Evolutionary conservation across 2,113 vertebrate species (phyloP), one percentile per base, ranked within the genome.

Genomic region (Burhinus oedicnemus): DNA sequence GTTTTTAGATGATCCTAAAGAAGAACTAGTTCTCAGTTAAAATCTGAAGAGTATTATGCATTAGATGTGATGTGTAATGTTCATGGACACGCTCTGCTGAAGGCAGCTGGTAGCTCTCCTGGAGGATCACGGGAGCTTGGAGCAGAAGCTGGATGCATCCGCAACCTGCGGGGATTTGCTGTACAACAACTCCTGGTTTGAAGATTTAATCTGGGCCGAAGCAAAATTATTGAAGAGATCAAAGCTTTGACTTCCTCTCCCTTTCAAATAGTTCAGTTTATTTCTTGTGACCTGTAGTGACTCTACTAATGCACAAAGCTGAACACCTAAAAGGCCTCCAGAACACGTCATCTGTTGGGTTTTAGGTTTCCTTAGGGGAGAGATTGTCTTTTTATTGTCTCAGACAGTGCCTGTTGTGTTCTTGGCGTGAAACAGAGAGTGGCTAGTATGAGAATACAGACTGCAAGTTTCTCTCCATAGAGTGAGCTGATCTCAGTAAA

Each of bases 31-130:
- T 92, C 45, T 83, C 64, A 38, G 11, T 65, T 61, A 52, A 87
- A 87, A 62, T 45, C 17, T 69, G 25, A 60, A 68, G 27, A 30
- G 5, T n/a, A 16, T 19, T 65, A 13, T 2, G 1, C 2, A 2
- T 64, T 34, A 86, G 44, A 69, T 32, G 55, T 54, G 44, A 34
- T 25, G 19, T 49, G 10, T 36, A 45, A n/a, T 1, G 2, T 82
- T n/a, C 0, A 0, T 15, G 42, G 55, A 23, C 29, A 34, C 15
- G 2, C 27, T 36, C 62, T 61, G 34, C 14, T 69, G 82, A 82
- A 75, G 72, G 60, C 32, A 79, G 45, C 60, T 80, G 32, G 60
- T 40, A 51, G 49, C 49, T 55, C n/a, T 87, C 52, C 44, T 93
- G 61, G 52, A 85, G 57, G 44, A 64, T 42, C 74, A n/a, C 0